Conservation (phyloP, 2,797 vertebrate species). For the Cichlasoma orientale region DNA sequence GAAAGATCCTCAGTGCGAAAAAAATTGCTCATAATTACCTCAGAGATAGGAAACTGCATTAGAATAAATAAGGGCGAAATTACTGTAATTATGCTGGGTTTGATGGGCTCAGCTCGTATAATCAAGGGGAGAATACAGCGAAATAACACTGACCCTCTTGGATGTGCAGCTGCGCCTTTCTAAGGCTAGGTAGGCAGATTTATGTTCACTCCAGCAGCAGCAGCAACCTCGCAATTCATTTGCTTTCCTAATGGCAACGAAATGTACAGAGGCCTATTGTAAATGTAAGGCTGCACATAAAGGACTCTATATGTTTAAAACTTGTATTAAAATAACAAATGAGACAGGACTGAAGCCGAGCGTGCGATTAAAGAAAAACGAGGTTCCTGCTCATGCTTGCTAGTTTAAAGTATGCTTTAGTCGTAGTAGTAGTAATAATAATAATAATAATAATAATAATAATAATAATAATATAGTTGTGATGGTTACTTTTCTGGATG, state of each 20-base stretch:
- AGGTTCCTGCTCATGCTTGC: background rate
- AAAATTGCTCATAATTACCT: conserved; percentile 99
- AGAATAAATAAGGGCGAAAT: conserved; percentile 99
- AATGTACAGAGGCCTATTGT: conserved; percentile 37
- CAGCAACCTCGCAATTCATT: conserved; percentile 48
- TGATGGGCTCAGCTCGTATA: conserved; percentile 99
- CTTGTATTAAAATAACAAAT: conserved; percentile 19
- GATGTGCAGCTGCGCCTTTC: conserved; percentile 95
- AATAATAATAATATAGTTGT: background rate
- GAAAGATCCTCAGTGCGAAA: conserved; percentile 98
- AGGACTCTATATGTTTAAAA: conserved; percentile 11
- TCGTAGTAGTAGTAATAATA: background rate
- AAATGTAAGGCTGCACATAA: conserved; percentile 12
- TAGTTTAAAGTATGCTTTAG: background rate
- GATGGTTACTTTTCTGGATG: background rate
- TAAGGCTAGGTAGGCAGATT: conserved; percentile 52
- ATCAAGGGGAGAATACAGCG: conserved; percentile 99
- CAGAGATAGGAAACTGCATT: conserved; percentile 99
- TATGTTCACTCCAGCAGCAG: conserved; percentile 49
- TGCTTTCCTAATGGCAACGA: conserved; percentile 49
- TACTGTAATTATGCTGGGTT: conserved; percentile 99
- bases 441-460: background rate
- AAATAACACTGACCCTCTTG: conserved; percentile 99
- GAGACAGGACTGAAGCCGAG: background rate
- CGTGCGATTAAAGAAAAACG: background rate